phyloP scores from a whole-genome alignment of 2,797 vertebrate genomes.

The Labroides dimidiatus region DNA sequence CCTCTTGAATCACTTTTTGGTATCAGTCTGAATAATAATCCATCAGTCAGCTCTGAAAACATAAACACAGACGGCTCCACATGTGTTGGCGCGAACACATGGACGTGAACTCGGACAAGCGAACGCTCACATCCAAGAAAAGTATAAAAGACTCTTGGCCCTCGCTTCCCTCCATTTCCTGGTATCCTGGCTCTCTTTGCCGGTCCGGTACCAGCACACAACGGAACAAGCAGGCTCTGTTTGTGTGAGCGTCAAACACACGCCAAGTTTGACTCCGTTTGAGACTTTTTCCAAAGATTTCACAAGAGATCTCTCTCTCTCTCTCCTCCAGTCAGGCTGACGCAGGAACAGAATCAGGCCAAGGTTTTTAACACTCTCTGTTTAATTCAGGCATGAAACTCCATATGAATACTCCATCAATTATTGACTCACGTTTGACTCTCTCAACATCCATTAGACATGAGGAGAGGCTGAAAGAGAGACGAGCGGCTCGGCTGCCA shows the following conservation, averaged over 20 bases:
- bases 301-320: slow-evolving; percentile 31
- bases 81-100: slow-evolving; percentile 12
- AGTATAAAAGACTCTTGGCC: slow-evolving; percentile 42
- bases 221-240: slow-evolving; percentile 66
- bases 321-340: slow-evolving; percentile 2
- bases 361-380: slow-evolving; percentile 32
- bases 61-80: slow-evolving; percentile 30
- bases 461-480: slow-evolving; percentile 51
- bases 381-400: slow-evolving; percentile 64
- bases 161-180: slow-evolving; percentile 46
- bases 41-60: background rate
- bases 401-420: slow-evolving; percentile 65
- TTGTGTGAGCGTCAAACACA: slow-evolving; percentile 32
- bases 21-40: background rate
- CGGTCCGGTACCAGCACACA: slow-evolving; percentile 41
- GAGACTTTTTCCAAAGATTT: slow-evolving; percentile 37
- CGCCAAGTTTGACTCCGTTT: slow-evolving; percentile 46
- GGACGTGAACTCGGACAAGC: slow-evolving; percentile 16
- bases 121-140: slow-evolving; percentile 9
- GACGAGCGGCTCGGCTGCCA: slow-evolving; percentile 30
- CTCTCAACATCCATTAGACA: slow-evolving; percentile 66
- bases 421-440: slow-evolving; percentile 67
- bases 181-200: slow-evolving; percentile 29
- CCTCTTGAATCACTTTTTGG: background rate
- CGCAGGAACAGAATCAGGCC: slow-evolving; percentile 45